A percentile compares a stretch with the other conserved stretches of the same genome.
phyloP scores from a whole-genome alignment of 1,140 invertebrate species.

The Drosophila chauvacae region DNA sequence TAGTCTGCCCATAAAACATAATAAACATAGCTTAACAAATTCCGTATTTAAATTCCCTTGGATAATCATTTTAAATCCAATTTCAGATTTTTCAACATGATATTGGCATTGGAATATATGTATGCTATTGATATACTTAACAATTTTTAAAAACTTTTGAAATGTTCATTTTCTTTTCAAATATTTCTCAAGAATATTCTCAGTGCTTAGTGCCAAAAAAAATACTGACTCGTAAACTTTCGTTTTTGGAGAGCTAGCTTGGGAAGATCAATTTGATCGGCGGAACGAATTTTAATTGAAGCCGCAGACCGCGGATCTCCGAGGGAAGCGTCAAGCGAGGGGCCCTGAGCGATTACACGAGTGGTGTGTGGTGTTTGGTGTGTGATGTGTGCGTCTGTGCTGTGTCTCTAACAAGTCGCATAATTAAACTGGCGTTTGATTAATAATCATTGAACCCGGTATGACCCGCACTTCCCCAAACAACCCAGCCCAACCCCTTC shows the following conservation, averaged over 20 bases:
- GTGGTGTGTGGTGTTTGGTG: conserved; percentile 8
- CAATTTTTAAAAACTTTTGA: not conserved
- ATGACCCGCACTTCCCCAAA: conserved; percentile 61
- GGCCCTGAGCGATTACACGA: conserved; percentile 57
- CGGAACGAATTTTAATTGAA: conserved; percentile 82
- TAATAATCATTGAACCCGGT: conserved; percentile 76
- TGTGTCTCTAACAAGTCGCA: conserved; percentile 55
- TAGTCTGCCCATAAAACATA: not conserved
- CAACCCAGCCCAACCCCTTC: conserved; percentile 30
- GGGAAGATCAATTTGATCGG: conserved; percentile 66
- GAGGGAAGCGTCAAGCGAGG: conserved; percentile 4
- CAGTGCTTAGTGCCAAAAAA: conserved; percentile 56
- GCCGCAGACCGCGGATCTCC: conserved; percentile 61
- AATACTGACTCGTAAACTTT: conserved; percentile 52
- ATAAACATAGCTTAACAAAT: not conserved
- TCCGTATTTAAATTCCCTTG: rapidly evolving
- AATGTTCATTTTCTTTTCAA: too few species aligned
- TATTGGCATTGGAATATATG: too few species aligned
- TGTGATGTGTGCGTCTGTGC: conserved; percentile 14
- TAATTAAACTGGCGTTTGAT: conserved; percentile 79
- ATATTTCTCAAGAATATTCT: not conserved
- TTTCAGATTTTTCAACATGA: not conserved
- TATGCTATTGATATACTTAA: not conserved
- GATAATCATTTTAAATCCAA: not conserved
- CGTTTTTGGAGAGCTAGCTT: conserved; percentile 45